Base-by-base conservation (phyloP, 2,113 vertebrate genomes). In the Arizona elegans region DNA sequence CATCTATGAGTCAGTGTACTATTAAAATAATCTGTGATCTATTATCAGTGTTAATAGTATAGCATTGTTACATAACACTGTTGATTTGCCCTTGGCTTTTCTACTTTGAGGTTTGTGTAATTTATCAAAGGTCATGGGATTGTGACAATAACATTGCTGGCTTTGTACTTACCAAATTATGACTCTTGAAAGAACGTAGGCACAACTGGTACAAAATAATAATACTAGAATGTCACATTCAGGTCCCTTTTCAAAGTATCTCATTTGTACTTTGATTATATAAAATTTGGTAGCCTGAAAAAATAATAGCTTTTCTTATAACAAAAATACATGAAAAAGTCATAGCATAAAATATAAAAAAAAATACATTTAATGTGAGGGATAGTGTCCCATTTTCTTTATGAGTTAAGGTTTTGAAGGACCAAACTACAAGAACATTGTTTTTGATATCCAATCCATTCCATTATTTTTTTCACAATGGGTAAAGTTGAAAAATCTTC, bases 161-260 rank as follows among this genome's bases (percentile, higher is more conserved):
- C 33, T 50, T 94, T 86, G 54, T 95, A 95, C 43, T 87, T 13
- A 0, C 23, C 47, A 93, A 95, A 94, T 56, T 15, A 93, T 55
- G 95, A 5, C 90, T 92, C n/a, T 87, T 21, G 7, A 90, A 95
- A 93, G 13, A 56, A 13, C 23, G 19, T 24, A 90, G 29, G 54
- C 12, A 19, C 3, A 43, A 10, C 24, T 29, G 90, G 93, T 93
- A 50, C 65, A 59, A 93, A 89, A 47, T 62, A 86, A 29, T 91
- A 29, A 17, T 85, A 90, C 85, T 62, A 90, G 92, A 7, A 26
- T 21, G 8, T 81, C 75, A 81, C 75, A 43, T 43, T 81, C 75
- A 43, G 17, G 33, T 43, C 8, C 70, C 75, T 81, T 81, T 81
- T 81, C 33, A 81, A 43, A 81, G 19, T 21, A 43, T 81, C 8